These are phyloP conservation scores for Brachyhypopomus occidentalis DNA, from an alignment of 2,113 vertebrate species.

Conservation along the genomic window DNA sequence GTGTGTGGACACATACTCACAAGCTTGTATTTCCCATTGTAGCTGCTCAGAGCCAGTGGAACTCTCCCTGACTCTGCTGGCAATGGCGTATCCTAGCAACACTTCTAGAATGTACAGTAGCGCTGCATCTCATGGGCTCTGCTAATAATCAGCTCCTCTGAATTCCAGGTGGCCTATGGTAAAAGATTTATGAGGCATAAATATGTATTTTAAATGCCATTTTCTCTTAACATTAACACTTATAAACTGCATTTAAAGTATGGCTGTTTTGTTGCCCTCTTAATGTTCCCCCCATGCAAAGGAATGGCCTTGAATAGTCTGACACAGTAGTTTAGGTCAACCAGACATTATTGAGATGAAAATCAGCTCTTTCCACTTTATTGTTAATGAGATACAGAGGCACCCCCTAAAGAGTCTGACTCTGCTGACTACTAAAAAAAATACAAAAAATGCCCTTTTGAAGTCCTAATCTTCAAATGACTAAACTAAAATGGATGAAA, in stretches of 20 bases:
- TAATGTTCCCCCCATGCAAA: not conserved
- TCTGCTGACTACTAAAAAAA: constrained; percentile 13
- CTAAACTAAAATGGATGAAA: not conserved
- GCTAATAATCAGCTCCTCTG: constrained; percentile 26
- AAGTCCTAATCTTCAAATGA: not conserved
- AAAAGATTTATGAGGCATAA: constrained; percentile 34
- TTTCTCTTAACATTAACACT: not conserved
- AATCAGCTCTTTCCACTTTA: not conserved
- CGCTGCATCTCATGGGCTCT: constrained; percentile 38
- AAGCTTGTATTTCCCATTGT: not conserved
- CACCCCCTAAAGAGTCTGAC: not conserved
- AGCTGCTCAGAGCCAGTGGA: constrained; percentile 13
- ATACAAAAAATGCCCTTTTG: not conserved
- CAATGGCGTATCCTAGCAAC: constrained; percentile 48
- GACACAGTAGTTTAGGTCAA: constrained; percentile 1
- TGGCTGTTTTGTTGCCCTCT: not conserved
- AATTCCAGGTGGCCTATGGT: constrained; percentile 20
- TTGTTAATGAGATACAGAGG: constrained; percentile 6
- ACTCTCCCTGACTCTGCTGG: constrained; percentile 38
- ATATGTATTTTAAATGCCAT: constrained; percentile 22
- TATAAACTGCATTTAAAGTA: not conserved
- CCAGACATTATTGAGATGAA: not conserved
- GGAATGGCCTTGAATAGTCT: not conserved
- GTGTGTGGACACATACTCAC: not conserved
- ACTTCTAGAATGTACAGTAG: constrained; percentile 41